These are phyloP conservation scores for Tapera naevia DNA, from an alignment of 2,797 vertebrate species.

Conservation along the genomic window DNA sequence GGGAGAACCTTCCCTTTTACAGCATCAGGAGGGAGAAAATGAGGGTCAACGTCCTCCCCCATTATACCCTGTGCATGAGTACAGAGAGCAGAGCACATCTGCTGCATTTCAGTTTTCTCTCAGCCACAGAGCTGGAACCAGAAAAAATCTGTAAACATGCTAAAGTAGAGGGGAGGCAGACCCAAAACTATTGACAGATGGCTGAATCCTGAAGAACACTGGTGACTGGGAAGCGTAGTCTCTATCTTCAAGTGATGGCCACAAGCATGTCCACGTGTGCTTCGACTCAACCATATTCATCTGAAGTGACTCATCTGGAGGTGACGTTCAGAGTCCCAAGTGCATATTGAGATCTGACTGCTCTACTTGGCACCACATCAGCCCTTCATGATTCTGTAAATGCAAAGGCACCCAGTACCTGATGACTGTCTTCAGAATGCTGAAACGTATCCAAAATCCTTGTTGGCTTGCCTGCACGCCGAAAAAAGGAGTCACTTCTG, in stretches of 20 bases:
- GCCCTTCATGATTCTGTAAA: not conserved
- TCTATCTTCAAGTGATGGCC: not conserved
- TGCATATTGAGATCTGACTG: not conserved
- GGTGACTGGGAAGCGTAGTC: accelerated
- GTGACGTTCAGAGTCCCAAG: not conserved
- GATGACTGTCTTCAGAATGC: not conserved
- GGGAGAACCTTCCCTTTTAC: not conserved
- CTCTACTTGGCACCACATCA: not conserved
- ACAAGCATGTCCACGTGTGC: not conserved
- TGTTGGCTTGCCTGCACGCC: not conserved
- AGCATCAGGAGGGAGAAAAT: not conserved
- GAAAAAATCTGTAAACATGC: not conserved
- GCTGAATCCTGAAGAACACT: not conserved
- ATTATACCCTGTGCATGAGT: not conserved
- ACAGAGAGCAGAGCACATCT: not conserved
- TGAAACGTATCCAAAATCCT: not conserved
- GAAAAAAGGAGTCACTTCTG: not conserved
- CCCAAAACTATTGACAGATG: not conserved
- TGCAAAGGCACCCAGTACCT: not conserved
- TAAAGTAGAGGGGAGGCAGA: not conserved
- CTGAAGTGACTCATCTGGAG: not conserved
- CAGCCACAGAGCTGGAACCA: not conserved
- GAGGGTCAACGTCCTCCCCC: not conserved
- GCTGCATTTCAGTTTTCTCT: not conserved
- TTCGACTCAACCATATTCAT: not conserved